Percentiles rank a stretch among this genome's conserved stretches.
These are phyloP conservation scores for Brachionus plicatilis DNA, from an alignment of 1,140 invertebrate species.

Conservation along the genomic window DNA sequence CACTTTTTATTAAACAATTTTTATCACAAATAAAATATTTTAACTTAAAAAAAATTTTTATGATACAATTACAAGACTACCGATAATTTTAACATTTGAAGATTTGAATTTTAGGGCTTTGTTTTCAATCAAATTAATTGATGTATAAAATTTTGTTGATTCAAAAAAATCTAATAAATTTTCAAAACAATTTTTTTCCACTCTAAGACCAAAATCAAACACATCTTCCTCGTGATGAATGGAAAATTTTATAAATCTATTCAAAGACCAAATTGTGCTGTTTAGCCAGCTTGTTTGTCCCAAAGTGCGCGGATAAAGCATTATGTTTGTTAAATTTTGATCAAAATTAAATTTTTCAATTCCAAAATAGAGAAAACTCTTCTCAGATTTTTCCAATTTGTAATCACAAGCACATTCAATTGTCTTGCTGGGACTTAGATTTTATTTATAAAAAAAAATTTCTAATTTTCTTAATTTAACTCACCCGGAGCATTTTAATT, in stretches of 20 bases:
- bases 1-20: not conserved
- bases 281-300: not conserved
- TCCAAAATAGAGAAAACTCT: not conserved
- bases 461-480: not conserved
- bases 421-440: not conserved
- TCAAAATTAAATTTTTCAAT: not conserved
- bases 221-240: not conserved
- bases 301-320: not conserved
- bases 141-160: not conserved
- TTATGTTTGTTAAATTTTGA: not conserved
- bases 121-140: not conserved
- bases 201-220: not conserved
- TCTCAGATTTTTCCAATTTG: not conserved
- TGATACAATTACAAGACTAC: not conserved
- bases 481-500: not conserved
- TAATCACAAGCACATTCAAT: not conserved
- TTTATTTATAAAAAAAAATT: not conserved
- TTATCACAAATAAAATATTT: not conserved
- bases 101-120: not conserved
- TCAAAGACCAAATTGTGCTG: not conserved
- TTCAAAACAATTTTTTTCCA: not conserved
- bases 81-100: not conserved
- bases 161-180: not conserved
- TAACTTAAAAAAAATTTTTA: not conserved
- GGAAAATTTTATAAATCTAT: not conserved